Percentiles rank a stretch among this genome's conserved stretches.
These are phyloP conservation scores for Pseudorhiza aurosa DNA, from an alignment of 30 jellyfish, hydroid and myxozoan genomes.

Conservation along the genomic window DNA sequence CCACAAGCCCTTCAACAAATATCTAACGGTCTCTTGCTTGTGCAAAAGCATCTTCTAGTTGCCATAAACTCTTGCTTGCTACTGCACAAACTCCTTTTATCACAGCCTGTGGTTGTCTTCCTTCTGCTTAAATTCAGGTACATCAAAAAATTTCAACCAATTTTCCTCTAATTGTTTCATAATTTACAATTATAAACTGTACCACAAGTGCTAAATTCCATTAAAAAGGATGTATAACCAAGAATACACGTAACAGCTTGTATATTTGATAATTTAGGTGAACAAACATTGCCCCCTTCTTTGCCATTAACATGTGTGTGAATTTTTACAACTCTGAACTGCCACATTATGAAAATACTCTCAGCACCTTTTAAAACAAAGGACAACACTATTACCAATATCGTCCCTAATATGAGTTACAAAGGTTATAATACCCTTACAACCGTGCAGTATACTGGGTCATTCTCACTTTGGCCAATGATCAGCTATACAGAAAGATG, in stretches of 20 bases:
- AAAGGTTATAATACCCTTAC: background rate
- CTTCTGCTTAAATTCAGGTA: too few species aligned
- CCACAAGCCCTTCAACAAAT: too few species aligned
- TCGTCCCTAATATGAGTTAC: background rate
- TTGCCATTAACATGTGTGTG: background rate
- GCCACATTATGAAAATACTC: conserved; percentile 25
- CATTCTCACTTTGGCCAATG: background rate
- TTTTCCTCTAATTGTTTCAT: background rate
- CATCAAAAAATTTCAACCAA: too few species aligned
- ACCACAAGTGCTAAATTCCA: background rate
- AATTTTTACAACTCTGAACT: conserved; percentile 13
- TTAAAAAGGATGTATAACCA: background rate
- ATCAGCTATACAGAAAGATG: background rate
- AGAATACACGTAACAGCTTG: background rate
- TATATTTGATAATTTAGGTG: background rate
- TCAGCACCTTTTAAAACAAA: conserved; percentile 28
- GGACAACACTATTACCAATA: conserved; percentile 1
- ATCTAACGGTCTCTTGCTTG: too few species aligned
- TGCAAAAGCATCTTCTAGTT: too few species aligned
- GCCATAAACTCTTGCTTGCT: too few species aligned
- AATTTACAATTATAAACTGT: conserved; percentile 5
- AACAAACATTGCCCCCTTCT: background rate
- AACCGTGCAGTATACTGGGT: background rate
- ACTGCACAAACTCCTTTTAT: too few species aligned
- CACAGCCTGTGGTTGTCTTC: too few species aligned